Percentiles rank a stretch among this genome's conserved stretches.
phyloP scores from a whole-genome alignment of 2,113 vertebrate genomes.

The Caloenas nicobarica region DNA sequence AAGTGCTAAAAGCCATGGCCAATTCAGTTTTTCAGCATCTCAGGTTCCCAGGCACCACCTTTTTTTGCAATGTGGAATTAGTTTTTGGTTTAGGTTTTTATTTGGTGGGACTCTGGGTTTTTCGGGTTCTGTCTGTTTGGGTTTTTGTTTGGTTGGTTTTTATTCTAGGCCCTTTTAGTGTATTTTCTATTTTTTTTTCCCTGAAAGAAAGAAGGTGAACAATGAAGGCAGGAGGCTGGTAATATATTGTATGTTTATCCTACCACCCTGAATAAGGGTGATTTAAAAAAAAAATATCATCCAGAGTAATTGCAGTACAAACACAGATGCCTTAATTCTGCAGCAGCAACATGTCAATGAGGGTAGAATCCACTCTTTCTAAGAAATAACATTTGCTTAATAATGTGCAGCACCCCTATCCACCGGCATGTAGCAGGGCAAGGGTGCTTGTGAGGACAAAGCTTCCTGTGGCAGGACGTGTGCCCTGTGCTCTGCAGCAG shows the following conservation, averaged over 20 bases:
- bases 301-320: neutral
- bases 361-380: neutral
- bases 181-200: neutral
- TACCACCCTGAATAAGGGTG: neutral
- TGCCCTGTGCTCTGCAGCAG: neutral
- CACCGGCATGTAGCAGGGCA: neutral
- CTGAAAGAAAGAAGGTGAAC: neutral
- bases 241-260: neutral
- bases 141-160: neutral
- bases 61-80: neutral
- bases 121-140: neutral
- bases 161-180: neutral
- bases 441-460: neutral
- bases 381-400: neutral
- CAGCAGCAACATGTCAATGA: neutral
- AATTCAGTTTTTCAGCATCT: neutral
- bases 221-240: neutral
- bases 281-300: neutral
- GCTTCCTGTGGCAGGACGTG: rapidly evolving
- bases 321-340: neutral
- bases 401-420: neutral
- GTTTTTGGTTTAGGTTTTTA: neutral
- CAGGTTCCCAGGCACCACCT: neutral
- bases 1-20: neutral
- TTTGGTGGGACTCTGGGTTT: neutral